Evolutionary conservation across 2,797 vertebrate genomes (phyloP), one percentile per base, ranked within the genome.

Genomic region (Mormyrops boulengeri): DNA sequence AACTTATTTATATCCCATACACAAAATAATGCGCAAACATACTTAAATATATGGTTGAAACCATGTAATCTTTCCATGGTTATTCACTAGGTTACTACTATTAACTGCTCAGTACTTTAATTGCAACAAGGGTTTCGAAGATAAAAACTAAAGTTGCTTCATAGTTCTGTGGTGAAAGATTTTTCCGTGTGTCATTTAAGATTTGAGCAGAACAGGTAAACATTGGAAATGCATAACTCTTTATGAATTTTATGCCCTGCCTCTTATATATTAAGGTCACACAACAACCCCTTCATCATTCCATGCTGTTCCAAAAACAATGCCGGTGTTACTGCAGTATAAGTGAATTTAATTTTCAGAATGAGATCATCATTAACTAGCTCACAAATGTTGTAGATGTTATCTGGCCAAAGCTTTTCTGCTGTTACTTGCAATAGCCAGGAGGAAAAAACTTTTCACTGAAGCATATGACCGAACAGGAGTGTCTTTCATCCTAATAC

Each of bases 51-150:
- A 82, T 11, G 41, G 77, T 44, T n/a, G 77, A 82, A 82, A 44
- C 19, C 41, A 47, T 44, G 38, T 38, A 80, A 9, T 41, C 17
- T n/a, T 47, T 41, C 19, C 41, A 47, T 82, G 77, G 6, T 47
- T 22, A 82, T 82, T 47, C n/a, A 22, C 41, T 82, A 19, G 17
- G 19, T 82, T 47, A 85, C 52, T 52, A 30, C 17, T 5, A 52
- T 85, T 85, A 85, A 49, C 80, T 47, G 41, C 77, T 85, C 4
- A n/a, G 80, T 50, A 85, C 44, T 85, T 85, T 50, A 52, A 85
- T 6, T 82, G 41, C 77, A 82, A 80, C 41, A 80, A 41, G 17
- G 38, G 41, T 80, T 80, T 80, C 2, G 6, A 19, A 44, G 41
- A 80, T 19, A 77, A 14, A 34, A 34, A 38, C 69, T 14, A 69